Evolutionary conservation across 2,888 invertebrate genomes (phyloP).

Genomic region (Anthophora plumipes): DNA sequence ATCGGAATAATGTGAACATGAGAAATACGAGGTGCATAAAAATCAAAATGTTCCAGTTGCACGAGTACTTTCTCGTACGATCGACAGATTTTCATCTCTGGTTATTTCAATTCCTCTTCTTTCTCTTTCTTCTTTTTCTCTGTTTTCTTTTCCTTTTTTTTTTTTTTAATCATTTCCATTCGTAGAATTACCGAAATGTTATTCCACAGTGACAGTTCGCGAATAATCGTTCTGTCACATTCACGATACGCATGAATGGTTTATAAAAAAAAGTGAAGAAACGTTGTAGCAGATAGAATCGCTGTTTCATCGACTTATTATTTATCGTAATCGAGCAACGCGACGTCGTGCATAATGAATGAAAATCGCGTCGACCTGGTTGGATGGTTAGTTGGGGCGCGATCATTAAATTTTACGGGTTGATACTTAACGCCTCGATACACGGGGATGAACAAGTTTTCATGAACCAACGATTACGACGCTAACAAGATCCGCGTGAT

Average conservation of each 20-base stretch:
- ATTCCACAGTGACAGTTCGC: too few species aligned
- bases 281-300: neutral
- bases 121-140: too few species aligned
- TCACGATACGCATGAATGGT: neutral
- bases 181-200: too few species aligned
- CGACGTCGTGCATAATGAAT: neutral
- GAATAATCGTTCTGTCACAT: neutral
- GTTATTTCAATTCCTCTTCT: too few species aligned
- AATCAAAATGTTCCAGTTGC: too few species aligned
- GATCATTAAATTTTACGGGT: constrained; percentile 36
- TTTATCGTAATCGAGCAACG: neutral
- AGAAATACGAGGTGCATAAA: too few species aligned
- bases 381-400: neutral
- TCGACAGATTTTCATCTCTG: too few species aligned
- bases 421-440: constrained; percentile 12
- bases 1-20: too few species aligned
- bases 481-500: neutral
- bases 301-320: neutral
- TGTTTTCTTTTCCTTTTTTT: too few species aligned
- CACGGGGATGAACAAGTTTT: constrained; percentile 21
- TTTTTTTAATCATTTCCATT: too few species aligned
- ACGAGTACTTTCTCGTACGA: too few species aligned
- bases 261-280: neutral
- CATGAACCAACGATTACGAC: neutral
- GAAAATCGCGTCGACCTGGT: neutral